Evolutionary conservation across 1,140 invertebrate genomes (phyloP).

Genomic region (Papilio helenus): DNA sequence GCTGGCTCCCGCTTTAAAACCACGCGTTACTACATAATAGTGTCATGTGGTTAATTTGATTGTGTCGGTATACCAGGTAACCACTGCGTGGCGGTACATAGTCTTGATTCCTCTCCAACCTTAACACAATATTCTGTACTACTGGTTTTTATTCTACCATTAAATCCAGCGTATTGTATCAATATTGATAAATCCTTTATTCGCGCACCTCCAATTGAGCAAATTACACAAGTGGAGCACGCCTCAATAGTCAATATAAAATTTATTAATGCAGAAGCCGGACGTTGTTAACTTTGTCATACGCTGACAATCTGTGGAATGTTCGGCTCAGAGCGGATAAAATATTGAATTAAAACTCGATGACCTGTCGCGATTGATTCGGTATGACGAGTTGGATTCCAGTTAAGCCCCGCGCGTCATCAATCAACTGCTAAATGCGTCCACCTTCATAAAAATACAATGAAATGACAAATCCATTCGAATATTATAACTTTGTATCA

Average conservation of each 20-base stretch:
- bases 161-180: neutral
- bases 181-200: neutral
- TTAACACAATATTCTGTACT: neutral
- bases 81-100: neutral
- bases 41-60: constrained; percentile 29
- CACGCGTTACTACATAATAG: constrained; percentile 2
- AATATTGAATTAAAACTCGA: constrained; percentile 52
- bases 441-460: constrained; percentile 28
- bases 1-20: constrained; percentile 42
- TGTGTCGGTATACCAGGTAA: neutral
- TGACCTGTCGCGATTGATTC: constrained; percentile 50
- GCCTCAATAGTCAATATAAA: constrained; percentile 1
- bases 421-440: constrained; percentile 34
- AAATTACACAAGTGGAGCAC: neutral
- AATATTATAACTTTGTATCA: constrained; percentile 15
- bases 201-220: neutral
- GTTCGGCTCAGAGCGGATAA: constrained; percentile 48
- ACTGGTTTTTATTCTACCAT: neutral
- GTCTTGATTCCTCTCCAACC: neutral
- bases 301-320: constrained; percentile 52
- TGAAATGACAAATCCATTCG: constrained; percentile 23
- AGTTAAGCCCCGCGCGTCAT: constrained; percentile 31
- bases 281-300: constrained; percentile 39
- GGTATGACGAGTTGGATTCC: constrained; percentile 35
- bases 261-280: constrained; percentile 26